Evolutionary conservation across 2,888 invertebrate species (phyloP).

Genomic region (Lampropteryx suffumata): DNA sequence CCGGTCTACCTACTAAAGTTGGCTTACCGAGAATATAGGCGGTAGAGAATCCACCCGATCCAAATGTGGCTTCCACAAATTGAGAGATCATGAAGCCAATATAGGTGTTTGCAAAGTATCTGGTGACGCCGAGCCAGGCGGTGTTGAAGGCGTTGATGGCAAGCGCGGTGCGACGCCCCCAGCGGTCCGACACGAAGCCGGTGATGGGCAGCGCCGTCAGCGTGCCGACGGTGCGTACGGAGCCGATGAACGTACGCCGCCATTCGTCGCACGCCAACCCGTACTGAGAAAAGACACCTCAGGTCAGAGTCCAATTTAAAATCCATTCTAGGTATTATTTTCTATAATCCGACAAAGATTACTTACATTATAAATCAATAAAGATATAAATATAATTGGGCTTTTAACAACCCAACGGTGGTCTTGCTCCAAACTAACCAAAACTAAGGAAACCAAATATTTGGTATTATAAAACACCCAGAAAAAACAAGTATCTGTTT

Average conservation of each 20-base stretch:
- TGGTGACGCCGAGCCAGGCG: conserved; percentile 84
- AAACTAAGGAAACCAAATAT: too few relatives aligned
- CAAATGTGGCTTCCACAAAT: conserved; percentile 85
- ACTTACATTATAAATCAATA: too few relatives aligned
- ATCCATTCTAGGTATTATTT: too few relatives aligned
- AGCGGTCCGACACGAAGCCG: conserved; percentile 88
- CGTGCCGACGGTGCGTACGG: conserved; percentile 86
- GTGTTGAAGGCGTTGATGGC: conserved; percentile 82
- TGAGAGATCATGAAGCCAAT: conserved; percentile 85
- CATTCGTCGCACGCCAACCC: conserved; percentile 86
- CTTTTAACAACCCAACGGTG: too few relatives aligned
- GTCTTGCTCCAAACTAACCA: too few relatives aligned
- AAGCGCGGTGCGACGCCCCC: conserved; percentile 84
- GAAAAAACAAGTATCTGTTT: too few relatives aligned
- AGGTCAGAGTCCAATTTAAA: too few relatives aligned
- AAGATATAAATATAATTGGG: too few relatives aligned
- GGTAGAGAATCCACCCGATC: conserved; percentile 86
- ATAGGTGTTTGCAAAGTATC: conserved; percentile 84
- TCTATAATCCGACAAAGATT: too few relatives aligned
- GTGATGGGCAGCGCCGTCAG: conserved; percentile 86
- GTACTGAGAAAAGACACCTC: conserved; percentile 66
- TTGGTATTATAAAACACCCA: too few relatives aligned
- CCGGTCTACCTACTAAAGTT: too few relatives aligned
- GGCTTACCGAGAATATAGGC: conserved; percentile 87
- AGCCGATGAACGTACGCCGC: conserved; percentile 88